Evolutionary conservation across 2,113 vertebrate genomes (phyloP), one percentile per base, ranked within the genome.

Genomic region (Hepsetus odoe): DNA sequence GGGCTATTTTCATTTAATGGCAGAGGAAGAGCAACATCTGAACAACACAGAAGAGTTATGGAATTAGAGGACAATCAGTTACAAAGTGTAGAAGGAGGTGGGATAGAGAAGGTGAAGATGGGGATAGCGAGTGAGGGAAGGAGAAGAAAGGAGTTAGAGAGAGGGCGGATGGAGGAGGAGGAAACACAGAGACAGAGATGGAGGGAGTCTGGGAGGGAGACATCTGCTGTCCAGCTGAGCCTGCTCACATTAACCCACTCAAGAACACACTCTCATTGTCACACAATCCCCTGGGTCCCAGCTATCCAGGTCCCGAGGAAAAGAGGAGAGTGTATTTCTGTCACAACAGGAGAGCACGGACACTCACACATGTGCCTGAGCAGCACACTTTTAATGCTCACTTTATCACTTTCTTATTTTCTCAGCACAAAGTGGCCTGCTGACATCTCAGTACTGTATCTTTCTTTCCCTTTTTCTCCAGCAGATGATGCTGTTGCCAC

Each of bases 401-500:
- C 30, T 76, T 80, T 30, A 46, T 61, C 53, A 30, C 24, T 28
- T 61, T 46, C 26, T 14, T 44, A 40, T 72, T 72, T 75, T 24
- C 22, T 28, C 49, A 49, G 42, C 26, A 70, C n/a, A 46, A 22
- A 58, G 59, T 64, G 26, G 58, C 59, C 6, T 9, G 35, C 61
- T 66, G 46, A 62, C 61, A 38, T 66, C 66, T 24, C 61, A 38
- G 11, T 33, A 42, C 6, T 9, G 35, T 44, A 8, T 32, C 12
- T 2, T 28, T 61, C 24, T 53, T 53, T 16, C 64, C 38, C 14
- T 13, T 2, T 53, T 32, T 30, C 33, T 56, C 89, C 93, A 93
- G 91, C 88, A 92, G 91, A 92, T 88, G 91, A 89, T 84, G 90
- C 72, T 91, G 89, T 90, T 86, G 84, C 73, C 86, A 83, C 89